Evolutionary conservation across 2,113 vertebrate species (phyloP).

Genomic region (Bombycilla garrulus): DNA sequence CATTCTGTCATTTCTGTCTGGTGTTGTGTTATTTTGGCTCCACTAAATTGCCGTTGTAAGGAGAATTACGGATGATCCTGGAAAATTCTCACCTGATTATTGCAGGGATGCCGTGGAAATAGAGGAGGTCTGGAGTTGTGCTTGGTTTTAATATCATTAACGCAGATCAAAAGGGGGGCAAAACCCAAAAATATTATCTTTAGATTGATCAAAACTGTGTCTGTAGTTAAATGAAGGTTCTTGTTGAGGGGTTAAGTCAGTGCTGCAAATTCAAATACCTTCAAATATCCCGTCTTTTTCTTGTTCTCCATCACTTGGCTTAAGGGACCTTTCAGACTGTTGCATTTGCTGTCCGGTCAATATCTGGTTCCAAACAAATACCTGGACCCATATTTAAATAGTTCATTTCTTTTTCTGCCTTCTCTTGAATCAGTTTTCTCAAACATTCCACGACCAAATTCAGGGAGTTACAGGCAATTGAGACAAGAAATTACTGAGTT

Average conservation of each 20-base stretch:
- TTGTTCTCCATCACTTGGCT: neutral
- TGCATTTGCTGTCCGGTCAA: neutral
- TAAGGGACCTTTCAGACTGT: neutral
- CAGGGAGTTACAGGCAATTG: neutral
- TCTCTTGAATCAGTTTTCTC: neutral
- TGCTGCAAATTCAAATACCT: neutral
- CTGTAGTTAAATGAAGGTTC: neutral
- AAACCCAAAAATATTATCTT: neutral
- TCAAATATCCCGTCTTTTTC: neutral
- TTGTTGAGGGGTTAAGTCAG: neutral
- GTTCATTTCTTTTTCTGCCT: rapidly evolving
- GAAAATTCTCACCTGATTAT: neutral
- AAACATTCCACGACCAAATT: neutral
- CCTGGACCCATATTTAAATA: neutral
- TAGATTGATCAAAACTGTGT: neutral
- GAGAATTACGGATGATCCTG: neutral
- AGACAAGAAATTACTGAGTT: neutral
- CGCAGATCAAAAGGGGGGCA: neutral
- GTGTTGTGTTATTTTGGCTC: constrained; percentile 49
- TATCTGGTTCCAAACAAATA: neutral
- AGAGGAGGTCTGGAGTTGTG: neutral
- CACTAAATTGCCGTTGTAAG: constrained; percentile 40
- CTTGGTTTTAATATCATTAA: neutral
- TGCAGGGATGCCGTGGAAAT: neutral
- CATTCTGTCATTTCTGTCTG: constrained; percentile 10